These are phyloP conservation scores for Yponomeuta malinellus DNA, from an alignment of 2,888 invertebrate species.

Conservation along the genomic window DNA sequence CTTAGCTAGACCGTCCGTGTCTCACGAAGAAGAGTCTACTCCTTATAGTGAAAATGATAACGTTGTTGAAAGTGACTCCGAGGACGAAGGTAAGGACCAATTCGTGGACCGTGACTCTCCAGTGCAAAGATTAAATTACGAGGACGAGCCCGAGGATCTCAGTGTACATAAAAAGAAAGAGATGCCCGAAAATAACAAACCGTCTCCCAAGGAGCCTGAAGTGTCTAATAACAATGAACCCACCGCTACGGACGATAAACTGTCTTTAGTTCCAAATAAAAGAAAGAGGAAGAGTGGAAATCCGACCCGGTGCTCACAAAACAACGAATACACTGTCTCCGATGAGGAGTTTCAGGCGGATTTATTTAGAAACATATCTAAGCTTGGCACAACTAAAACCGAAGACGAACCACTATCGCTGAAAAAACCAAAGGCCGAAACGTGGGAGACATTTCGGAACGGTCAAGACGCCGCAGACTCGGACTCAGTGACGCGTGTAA, in stretches of 20 bases:
- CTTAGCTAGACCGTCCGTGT: conserved; percentile 44
- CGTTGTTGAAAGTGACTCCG: conserved; percentile 36
- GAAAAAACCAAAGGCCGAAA: conserved; percentile 67
- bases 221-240: conserved; percentile 44
- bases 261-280: conserved; percentile 75
- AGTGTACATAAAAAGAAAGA: conserved; percentile 80
- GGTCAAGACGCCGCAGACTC: conserved; percentile 59
- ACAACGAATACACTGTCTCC: conserved; percentile 63
- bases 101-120: conserved; percentile 37
- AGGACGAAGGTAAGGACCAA: conserved; percentile 50
- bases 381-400: conserved; percentile 54
- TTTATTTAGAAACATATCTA: conserved; percentile 62
- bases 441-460: conserved; percentile 65
- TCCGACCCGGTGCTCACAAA: conserved; percentile 83
- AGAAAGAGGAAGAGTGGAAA: conserved; percentile 89
- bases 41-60: conserved; percentile 60
- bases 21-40: conserved; percentile 51
- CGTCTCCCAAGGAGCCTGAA: conserved; percentile 51
- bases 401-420: conserved; percentile 65
- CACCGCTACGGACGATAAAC: conserved; percentile 64
- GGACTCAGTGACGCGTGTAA: conserved; percentile 57
- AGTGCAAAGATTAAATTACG: conserved; percentile 51
- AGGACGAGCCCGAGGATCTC: conserved; percentile 81
- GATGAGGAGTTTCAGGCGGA: conserved; percentile 66
- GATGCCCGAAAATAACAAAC: conserved; percentile 60